phyloP scores from a whole-genome alignment of 2,797 vertebrate species.

The Gila robusta region DNA sequence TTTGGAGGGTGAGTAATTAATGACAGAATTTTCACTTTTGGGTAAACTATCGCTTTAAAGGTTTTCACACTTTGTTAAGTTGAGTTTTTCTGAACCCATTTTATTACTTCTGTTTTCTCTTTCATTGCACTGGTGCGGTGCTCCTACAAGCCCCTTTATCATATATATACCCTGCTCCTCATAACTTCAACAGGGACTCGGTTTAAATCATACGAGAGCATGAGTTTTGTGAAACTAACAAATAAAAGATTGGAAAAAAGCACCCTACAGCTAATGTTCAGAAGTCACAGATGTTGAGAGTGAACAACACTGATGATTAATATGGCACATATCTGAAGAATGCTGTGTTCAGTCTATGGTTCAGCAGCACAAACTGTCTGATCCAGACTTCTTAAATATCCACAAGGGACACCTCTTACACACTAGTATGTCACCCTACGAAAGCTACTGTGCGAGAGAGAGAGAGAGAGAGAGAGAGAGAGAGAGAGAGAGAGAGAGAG shows the following conservation, averaged over 20 bases:
- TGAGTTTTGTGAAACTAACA: slow-evolving; percentile 23
- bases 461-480: too few relatives aligned
- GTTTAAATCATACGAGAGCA: slow-evolving; percentile 1
- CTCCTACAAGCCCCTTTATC: slow-evolving; percentile 11
- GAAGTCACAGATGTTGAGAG: slow-evolving; percentile 23
- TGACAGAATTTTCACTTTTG: too few relatives aligned
- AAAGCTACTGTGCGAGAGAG: background rate
- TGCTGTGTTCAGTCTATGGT: slow-evolving; percentile 14
- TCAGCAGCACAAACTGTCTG: slow-evolving; percentile 15
- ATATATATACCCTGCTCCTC: background rate
- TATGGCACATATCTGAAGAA: slow-evolving; percentile 41
- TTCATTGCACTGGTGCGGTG: slow-evolving; percentile 34
- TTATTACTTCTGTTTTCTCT: slow-evolving; percentile 5
- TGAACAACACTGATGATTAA: slow-evolving; percentile 24
- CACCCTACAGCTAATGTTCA: slow-evolving; percentile 22
- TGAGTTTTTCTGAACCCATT: background rate
- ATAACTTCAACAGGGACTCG: background rate
- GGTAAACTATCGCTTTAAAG: background rate
- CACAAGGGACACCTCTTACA: background rate
- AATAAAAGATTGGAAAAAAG: slow-evolving; percentile 55
- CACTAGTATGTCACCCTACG: background rate
- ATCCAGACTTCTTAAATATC: slow-evolving; percentile 25
- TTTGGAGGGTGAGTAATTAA: too few relatives aligned
- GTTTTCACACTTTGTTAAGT: background rate
- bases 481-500: background rate